A percentile compares a stretch with the other conserved stretches of the same genome.
Conservation (phyloP, 2,888 invertebrate species). For the Luffia ferchaultella region DNA sequence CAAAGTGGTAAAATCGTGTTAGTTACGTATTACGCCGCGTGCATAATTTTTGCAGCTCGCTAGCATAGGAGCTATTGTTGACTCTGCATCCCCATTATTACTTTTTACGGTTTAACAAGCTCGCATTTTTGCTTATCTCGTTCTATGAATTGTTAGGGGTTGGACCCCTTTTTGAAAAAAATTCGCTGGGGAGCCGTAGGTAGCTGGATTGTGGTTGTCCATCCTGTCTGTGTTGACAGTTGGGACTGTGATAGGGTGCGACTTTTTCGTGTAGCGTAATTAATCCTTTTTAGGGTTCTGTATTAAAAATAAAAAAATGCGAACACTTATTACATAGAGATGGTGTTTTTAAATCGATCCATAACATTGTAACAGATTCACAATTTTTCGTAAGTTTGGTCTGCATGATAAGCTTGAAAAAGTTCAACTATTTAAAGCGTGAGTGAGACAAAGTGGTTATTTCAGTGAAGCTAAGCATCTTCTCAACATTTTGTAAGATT, state of each 20-base stretch:
- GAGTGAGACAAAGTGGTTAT: no score
- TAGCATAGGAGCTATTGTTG: constrained; percentile 48
- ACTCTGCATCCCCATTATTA: constrained; percentile 58
- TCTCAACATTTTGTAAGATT: no score
- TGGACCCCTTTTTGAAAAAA: constrained; percentile 2
- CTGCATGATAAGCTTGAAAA: no score
- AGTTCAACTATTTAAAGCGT: no score
- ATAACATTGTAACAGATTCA: no score
- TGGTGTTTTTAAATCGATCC: no score
- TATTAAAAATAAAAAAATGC: no score
- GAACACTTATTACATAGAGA: no score
- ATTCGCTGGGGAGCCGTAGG: constrained; percentile 1
- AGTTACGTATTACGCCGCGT: constrained; percentile 30
- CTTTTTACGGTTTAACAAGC: constrained; percentile 66
- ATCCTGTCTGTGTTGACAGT: constrained; percentile 5
- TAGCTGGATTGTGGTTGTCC: constrained; percentile 5
- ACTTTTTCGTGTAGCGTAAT: neutral
- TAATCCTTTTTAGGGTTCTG: neutral
- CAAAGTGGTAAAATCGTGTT: constrained; percentile 19
- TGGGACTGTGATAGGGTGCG: neutral
- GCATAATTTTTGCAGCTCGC: constrained; percentile 30
- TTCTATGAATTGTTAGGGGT: constrained; percentile 43
- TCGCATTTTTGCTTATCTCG: constrained; percentile 61
- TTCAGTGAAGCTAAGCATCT: no score
- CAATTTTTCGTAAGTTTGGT: no score